These are phyloP conservation scores for Sialia sialis DNA, from an alignment of 2,113 vertebrate species.

Conservation along the genomic window DNA sequence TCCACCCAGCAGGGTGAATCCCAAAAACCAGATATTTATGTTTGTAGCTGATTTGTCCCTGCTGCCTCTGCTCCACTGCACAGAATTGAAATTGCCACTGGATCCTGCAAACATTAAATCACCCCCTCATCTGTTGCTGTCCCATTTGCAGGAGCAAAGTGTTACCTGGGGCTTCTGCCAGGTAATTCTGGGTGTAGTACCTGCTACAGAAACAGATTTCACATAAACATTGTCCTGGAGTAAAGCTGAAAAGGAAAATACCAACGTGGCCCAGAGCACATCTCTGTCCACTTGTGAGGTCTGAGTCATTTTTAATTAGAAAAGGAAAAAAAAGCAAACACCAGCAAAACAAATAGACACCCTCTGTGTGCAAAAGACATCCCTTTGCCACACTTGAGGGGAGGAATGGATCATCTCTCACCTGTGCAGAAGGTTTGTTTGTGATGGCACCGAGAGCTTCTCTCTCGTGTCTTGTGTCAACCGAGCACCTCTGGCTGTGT, in stretches of 20 bases:
- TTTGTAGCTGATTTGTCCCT: background rate
- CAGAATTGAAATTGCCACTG: background rate
- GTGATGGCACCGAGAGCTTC: background rate
- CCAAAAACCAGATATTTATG: background rate
- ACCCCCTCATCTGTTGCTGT: background rate
- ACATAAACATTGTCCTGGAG: background rate
- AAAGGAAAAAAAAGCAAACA: background rate
- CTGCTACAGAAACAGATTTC: background rate
- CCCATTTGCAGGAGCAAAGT: background rate
- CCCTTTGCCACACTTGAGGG: background rate
- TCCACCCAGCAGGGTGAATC: background rate
- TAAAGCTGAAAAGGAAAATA: background rate
- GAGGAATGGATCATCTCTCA: background rate
- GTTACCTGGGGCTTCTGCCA: background rate
- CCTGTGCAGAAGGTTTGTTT: background rate
- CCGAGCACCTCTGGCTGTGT: background rate
- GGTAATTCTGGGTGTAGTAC: background rate
- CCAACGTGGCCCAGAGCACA: background rate
- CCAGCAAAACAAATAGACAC: background rate
- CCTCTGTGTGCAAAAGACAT: background rate
- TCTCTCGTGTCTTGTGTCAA: fast-evolving
- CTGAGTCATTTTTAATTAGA: background rate
- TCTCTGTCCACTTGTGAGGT: background rate
- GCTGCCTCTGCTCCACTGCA: background rate
- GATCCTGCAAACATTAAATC: background rate